Conservation (phyloP, 2,797 vertebrate genomes). For the Sebastes vulpes region DNA sequence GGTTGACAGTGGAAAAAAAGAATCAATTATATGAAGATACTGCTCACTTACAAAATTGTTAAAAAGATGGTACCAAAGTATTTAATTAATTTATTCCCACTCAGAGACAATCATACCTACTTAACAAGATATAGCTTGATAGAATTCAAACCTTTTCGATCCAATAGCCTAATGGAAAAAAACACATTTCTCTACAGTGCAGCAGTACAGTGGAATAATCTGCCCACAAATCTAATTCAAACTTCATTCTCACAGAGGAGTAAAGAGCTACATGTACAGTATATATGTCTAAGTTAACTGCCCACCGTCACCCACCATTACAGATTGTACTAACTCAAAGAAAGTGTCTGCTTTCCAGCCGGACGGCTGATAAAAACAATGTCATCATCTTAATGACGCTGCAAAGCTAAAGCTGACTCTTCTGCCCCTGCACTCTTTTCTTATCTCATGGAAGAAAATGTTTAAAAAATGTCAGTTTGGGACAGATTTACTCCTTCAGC, state of each 20-base stretch:
- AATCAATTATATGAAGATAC: too few species aligned
- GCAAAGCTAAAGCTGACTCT: constrained; percentile 1
- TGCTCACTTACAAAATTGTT: too few species aligned
- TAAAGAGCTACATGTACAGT: neutral
- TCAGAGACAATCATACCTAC: too few species aligned
- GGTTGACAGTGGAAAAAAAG: too few species aligned
- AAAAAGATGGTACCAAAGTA: too few species aligned
- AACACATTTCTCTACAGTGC: neutral
- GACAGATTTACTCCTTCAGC: constrained; percentile 28
- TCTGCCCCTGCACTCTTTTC: neutral
- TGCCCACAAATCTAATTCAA: neutral
- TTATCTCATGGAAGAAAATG: constrained; percentile 19
- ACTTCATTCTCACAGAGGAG: neutral
- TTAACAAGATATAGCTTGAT: too few species aligned
- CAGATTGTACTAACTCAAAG: neutral
- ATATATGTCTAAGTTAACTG: neutral
- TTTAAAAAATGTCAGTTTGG: neutral
- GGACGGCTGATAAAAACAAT: constrained; percentile 9
- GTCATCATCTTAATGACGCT: constrained; percentile 21
- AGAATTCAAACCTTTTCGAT: neutral
- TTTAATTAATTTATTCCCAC: neutral
- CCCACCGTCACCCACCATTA: neutral
- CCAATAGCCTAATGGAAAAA: neutral
- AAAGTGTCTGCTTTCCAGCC: neutral
- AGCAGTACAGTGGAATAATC: too few species aligned